phyloP scores from a whole-genome alignment of 1,140 invertebrate species.

The Euschistus heros region DNA sequence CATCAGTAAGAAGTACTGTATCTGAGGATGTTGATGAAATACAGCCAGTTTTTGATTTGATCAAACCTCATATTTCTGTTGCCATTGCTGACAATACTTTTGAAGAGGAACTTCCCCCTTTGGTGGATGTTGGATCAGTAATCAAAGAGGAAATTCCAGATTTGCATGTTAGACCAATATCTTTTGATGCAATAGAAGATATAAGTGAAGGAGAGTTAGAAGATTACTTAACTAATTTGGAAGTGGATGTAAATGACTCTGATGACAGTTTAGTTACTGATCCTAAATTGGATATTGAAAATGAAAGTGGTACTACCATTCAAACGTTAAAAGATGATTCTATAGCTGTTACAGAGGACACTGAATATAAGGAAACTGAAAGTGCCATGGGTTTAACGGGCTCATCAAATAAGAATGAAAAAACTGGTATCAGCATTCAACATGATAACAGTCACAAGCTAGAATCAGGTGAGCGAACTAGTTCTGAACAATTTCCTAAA shows the following conservation, averaged over 20 bases:
- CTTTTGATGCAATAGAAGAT: constrained; percentile 37
- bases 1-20: constrained; percentile 15
- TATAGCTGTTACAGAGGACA: not conserved
- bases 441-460: not conserved
- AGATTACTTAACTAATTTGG: constrained; percentile 45
- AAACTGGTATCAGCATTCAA: not conserved
- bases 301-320: not conserved
- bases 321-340: not conserved
- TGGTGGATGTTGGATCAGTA: constrained; percentile 16
- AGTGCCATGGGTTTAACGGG: constrained; percentile 1
- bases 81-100: not conserved
- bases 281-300: not conserved
- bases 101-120: constrained; percentile 19
- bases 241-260: constrained; percentile 21
- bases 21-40: not conserved
- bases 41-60: constrained; percentile 21
- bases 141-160: constrained; percentile 19
- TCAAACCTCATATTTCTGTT: constrained; percentile 12
- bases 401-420: constrained; percentile 1
- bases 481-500: not conserved
- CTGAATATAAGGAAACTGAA: not conserved
- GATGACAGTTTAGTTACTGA: not conserved
- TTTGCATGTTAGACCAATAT: constrained; percentile 23
- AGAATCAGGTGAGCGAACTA: not conserved
- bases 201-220: constrained; percentile 46